Conservation (phyloP, 2,888 invertebrate species). For the Aphidoletes aphidimyza region DNA sequence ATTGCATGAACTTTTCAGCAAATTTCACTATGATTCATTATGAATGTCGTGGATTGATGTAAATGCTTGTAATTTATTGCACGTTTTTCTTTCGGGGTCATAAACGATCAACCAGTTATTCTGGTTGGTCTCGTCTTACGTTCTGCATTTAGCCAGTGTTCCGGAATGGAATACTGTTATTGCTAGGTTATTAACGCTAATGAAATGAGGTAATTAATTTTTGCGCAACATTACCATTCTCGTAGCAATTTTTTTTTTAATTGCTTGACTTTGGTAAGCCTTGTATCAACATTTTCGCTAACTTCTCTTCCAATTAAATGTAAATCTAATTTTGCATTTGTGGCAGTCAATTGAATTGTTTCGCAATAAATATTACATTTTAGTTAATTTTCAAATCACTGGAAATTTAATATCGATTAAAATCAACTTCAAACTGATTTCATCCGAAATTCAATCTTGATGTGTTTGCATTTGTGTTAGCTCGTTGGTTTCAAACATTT, state of each 20-base stretch:
- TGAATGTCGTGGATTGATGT: background rate
- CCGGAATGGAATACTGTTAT: too few relatives aligned
- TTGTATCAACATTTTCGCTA: background rate
- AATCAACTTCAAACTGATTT: too few relatives aligned
- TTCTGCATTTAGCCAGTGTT: background rate
- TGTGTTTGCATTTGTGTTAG: background rate
- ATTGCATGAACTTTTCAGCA: background rate
- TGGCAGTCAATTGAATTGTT: too few relatives aligned
- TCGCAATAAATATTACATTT: too few relatives aligned
- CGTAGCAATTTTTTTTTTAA: too few relatives aligned
- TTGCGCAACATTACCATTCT: background rate
- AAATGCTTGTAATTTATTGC: background rate
- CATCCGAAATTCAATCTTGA: too few relatives aligned
- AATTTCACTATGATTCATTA: conserved; percentile 14
- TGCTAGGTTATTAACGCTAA: background rate
- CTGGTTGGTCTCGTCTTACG: background rate
- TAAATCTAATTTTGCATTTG: too few relatives aligned
- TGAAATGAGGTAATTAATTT: conserved; percentile 10
- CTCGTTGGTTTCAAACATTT: background rate
- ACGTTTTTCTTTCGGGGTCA: conserved; percentile 15
- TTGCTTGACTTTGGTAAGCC: background rate
- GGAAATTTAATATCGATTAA: too few relatives aligned
- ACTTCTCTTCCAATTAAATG: background rate
- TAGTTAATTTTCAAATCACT: too few relatives aligned
- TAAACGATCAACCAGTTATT: background rate